A percentile compares a stretch with the other conserved stretches of the same genome.
These are phyloP conservation scores for Hypsibius dujardini DNA, from an alignment of 1,140 invertebrate species.

Conservation along the genomic window DNA sequence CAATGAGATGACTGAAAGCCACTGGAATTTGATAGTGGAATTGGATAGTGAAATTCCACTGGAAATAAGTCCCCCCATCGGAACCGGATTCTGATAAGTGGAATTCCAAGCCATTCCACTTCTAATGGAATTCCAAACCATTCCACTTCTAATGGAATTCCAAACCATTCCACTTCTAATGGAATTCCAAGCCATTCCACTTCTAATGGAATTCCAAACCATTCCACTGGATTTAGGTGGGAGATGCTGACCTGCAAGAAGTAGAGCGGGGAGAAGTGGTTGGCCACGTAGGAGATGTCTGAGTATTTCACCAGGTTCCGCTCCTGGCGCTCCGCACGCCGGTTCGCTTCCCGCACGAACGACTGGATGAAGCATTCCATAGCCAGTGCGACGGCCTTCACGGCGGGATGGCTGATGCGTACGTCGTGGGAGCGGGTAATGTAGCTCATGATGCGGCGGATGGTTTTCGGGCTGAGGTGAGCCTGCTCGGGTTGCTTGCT, in stretches of 20 bases:
- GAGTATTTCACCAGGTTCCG: neutral
- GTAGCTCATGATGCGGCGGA: neutral
- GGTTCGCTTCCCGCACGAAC: neutral
- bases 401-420: neutral
- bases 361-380: slow-evolving; percentile 4
- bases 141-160: no score
- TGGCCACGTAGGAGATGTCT: neutral
- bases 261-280: neutral
- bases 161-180: no score
- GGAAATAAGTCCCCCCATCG: no score
- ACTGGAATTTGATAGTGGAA: no score
- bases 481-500: no score
- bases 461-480: neutral
- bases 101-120: neutral
- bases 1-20: no score
- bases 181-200: no score
- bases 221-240: neutral
- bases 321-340: neutral
- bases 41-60: no score
- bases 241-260: neutral
- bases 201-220: no score
- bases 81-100: no score
- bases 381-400: neutral
- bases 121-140: no score
- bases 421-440: neutral